Conservation (phyloP, 2,888 invertebrate genomes). For the Iphiclides podalirius region DNA sequence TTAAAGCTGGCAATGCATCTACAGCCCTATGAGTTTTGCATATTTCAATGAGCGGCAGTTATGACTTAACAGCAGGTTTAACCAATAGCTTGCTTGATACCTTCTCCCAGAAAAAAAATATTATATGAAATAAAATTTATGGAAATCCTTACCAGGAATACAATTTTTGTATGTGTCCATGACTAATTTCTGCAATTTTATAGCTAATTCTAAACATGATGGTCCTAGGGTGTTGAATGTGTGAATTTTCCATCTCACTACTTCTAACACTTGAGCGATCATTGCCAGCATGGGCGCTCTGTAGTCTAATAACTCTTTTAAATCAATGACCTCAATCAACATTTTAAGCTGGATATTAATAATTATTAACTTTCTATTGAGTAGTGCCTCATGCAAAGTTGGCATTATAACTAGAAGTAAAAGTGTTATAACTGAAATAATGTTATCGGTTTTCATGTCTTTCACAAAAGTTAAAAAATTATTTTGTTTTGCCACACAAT, state of each 20-base stretch:
- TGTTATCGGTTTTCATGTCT: constrained; percentile 44
- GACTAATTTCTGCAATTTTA: constrained; percentile 49
- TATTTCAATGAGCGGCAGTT: no score
- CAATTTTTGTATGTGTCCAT: constrained; percentile 45
- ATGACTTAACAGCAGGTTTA: no score
- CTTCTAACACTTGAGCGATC: constrained; percentile 60
- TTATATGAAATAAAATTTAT: no score
- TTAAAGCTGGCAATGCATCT: no score
- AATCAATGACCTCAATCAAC: constrained; percentile 42
- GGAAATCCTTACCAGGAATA: constrained; percentile 64
- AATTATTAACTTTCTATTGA: constrained; percentile 41
- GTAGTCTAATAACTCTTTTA: constrained; percentile 51
- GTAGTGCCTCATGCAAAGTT: constrained; percentile 52
- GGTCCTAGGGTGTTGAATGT: constrained; percentile 47
- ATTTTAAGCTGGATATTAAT: constrained; percentile 51
- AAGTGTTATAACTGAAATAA: constrained; percentile 50
- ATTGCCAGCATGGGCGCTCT: constrained; percentile 65
- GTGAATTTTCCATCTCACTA: constrained; percentile 56
- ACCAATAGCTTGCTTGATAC: no score
- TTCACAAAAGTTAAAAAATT: constrained; percentile 55
- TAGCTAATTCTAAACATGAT: constrained; percentile 44
- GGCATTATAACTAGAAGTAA: constrained; percentile 63
- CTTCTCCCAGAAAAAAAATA: no score
- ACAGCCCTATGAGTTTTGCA: no score
- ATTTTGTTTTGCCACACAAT: constrained; percentile 42